A percentile compares a stretch with the other conserved stretches of the same genome.
Conservation (phyloP, 64 coral and sea anemone species). For the Dendrophyllia cribrosa region DNA sequence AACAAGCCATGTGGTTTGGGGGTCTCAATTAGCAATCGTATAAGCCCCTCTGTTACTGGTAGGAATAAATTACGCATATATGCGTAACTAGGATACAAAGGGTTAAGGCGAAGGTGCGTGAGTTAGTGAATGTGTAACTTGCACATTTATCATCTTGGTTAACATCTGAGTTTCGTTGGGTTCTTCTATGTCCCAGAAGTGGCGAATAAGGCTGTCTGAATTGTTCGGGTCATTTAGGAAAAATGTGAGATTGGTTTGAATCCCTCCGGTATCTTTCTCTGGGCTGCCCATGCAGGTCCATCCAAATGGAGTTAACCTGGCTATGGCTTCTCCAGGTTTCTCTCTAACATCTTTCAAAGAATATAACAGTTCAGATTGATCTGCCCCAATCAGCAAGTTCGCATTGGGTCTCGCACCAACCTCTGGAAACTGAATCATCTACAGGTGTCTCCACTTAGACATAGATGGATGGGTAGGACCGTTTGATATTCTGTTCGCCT, state of each 20-base stretch:
- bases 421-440: constrained; percentile 44
- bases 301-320: constrained; percentile 62
- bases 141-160: constrained; percentile 68
- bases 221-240: neutral
- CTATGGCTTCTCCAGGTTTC: constrained; percentile 63
- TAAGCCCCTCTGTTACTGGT: too few relatives aligned
- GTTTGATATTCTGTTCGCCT: too few relatives aligned
- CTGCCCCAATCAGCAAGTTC: constrained; percentile 63
- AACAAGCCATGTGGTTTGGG: too few relatives aligned
- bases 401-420: constrained; percentile 32
- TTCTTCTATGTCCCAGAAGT: constrained; percentile 72
- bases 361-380: constrained; percentile 56
- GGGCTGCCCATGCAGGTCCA: constrained; percentile 69
- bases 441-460: constrained; percentile 17
- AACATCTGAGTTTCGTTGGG: constrained; percentile 34
- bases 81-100: too few relatives aligned
- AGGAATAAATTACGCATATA: too few relatives aligned
- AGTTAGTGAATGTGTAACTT: constrained; percentile 17
- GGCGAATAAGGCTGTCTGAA: constrained; percentile 46
- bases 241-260: constrained; percentile 48
- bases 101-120: constrained; percentile 12
- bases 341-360: constrained; percentile 54
- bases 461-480: too few relatives aligned
- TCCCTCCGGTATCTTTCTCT: neutral
- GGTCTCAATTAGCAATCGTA: too few relatives aligned